A percentile compares a stretch with the other conserved stretches of the same genome.
Evolutionary conservation across 2,797 vertebrate species (phyloP).

Genomic region (Discoglossus pictus): DNA sequence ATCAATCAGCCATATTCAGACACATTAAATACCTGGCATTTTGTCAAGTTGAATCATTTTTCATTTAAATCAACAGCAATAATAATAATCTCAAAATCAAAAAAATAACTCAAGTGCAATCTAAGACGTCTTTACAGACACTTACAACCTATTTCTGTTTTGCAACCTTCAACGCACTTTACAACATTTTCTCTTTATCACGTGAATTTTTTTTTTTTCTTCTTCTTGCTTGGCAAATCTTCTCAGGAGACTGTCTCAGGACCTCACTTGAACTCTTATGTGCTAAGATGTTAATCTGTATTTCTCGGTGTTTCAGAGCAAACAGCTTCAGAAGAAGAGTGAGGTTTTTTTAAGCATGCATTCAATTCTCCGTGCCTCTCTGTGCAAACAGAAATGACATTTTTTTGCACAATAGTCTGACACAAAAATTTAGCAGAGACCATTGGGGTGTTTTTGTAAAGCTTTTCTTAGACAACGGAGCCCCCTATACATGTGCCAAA

Average conservation of each 20-base stretch:
- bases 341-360: conserved; percentile 21
- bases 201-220: neutral
- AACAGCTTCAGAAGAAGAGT: conserved; percentile 52
- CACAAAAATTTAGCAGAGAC: conserved; percentile 31
- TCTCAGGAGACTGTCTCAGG: conserved; percentile 50
- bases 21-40: too few species aligned
- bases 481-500: conserved; percentile 44
- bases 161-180: neutral
- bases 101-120: too few species aligned
- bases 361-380: conserved; percentile 46
- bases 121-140: too few species aligned
- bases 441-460: conserved; percentile 43
- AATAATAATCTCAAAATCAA: too few species aligned
- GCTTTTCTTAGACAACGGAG: conserved; percentile 44
- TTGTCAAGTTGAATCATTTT: too few species aligned
- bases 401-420: conserved; percentile 55
- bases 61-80: too few species aligned
- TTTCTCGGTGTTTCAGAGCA: conserved; percentile 44
- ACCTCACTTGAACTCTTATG: conserved; percentile 52
- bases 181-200: neutral
- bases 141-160: too few species aligned
- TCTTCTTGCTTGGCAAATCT: neutral
- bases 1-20: too few species aligned
- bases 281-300: conserved; percentile 55
- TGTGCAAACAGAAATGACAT: conserved; percentile 60